phyloP scores from a whole-genome alignment of 2,113 vertebrate genomes.

The Gorilla gorilla region DNA sequence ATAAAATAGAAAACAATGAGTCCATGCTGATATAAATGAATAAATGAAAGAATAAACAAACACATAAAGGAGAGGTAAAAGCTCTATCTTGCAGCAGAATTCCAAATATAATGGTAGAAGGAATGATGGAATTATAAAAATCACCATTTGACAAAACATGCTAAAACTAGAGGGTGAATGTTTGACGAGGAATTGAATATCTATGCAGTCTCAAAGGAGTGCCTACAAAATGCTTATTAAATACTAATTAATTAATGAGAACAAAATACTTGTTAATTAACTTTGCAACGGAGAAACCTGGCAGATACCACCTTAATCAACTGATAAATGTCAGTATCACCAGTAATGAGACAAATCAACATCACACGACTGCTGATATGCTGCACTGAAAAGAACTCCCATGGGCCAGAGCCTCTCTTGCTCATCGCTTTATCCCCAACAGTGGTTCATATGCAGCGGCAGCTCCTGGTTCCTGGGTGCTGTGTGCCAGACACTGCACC shows the following conservation, averaged over 20 bases:
- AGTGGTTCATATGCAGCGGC: rapidly evolving
- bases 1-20: constrained; percentile 5
- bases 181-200: not conserved
- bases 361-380: not conserved
- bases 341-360: not conserved
- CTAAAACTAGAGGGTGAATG: constrained; percentile 1
- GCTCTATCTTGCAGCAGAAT: not conserved
- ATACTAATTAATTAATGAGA: constrained; percentile 41
- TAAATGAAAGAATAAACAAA: not conserved
- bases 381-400: not conserved
- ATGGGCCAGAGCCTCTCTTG: not conserved
- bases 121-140: not conserved
- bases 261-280: constrained; percentile 49
- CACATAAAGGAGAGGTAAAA: not conserved
- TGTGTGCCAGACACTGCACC: not conserved
- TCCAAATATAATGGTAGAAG: not conserved
- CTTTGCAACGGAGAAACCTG: constrained; percentile 14
- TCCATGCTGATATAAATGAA: not conserved
- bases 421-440: not conserved
- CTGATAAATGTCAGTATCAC: not conserved
- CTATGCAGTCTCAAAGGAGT: not conserved
- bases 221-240: constrained; percentile 21
- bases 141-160: not conserved
- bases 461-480: not conserved
- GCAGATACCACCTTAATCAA: constrained; percentile 21